Conservation (phyloP, 2,888 invertebrate genomes). For the Pristionchus exspectatus region DNA sequence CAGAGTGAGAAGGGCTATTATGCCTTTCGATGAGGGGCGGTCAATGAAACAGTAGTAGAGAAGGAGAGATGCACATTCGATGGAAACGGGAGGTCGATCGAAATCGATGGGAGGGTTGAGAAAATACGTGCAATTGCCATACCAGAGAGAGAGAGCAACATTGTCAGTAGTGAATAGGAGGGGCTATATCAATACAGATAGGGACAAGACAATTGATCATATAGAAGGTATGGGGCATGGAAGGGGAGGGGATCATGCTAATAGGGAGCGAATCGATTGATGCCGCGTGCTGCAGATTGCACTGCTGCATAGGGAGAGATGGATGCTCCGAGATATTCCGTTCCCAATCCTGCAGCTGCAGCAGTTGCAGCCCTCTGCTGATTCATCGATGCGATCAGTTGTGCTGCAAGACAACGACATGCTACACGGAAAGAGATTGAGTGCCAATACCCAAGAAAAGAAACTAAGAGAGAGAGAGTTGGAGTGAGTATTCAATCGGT, state of each 20-base stretch:
- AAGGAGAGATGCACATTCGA: constrained; percentile 3
- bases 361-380: constrained; percentile 25
- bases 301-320: constrained; percentile 62
- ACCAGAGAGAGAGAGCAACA: constrained; percentile 37
- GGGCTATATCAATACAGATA: constrained; percentile 46
- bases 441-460: not conserved
- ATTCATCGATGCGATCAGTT: constrained; percentile 34
- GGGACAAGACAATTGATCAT: constrained; percentile 27
- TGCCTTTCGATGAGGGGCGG: not conserved
- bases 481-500: constrained; percentile 11
- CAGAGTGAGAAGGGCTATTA: constrained; percentile 30
- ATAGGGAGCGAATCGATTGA: constrained; percentile 71
- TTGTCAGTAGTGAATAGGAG: constrained; percentile 21
- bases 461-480: constrained; percentile 36
- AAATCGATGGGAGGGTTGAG: not conserved
- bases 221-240: not conserved
- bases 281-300: constrained; percentile 61
- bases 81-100: not conserved
- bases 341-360: constrained; percentile 58
- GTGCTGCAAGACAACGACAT: constrained; percentile 57
- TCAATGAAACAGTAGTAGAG: not conserved
- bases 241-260: constrained; percentile 49
- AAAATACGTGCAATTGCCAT: constrained; percentile 13
- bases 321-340: constrained; percentile 66
- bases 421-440: constrained; percentile 38